phyloP scores from a whole-genome alignment of 2,113 vertebrate species.

The Parus major region DNA sequence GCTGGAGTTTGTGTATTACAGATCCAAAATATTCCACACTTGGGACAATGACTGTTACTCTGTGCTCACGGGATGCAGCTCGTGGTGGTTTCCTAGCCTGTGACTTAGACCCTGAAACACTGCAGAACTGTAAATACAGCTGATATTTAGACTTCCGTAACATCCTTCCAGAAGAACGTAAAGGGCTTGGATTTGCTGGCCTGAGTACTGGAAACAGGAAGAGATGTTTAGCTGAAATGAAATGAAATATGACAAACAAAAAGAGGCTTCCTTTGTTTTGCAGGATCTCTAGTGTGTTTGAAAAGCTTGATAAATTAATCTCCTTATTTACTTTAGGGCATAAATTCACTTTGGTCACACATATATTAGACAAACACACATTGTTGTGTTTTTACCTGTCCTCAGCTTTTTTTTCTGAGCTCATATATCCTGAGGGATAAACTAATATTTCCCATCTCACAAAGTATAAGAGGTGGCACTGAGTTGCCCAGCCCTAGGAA shows the following conservation, averaged over 20 bases:
- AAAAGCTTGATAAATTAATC: neutral
- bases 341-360: neutral
- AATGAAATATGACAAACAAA: neutral
- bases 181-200: neutral
- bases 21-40: neutral
- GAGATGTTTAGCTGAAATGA: neutral
- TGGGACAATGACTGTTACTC: neutral
- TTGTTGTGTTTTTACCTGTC: neutral
- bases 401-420: slow-evolving; percentile 11
- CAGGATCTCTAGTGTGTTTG: neutral
- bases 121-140: neutral
- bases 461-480: neutral
- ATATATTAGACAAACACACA: neutral
- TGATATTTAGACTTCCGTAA: neutral
- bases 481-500: neutral
- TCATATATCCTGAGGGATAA: neutral
- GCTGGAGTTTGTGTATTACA: neutral
- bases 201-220: neutral
- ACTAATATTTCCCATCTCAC: neutral
- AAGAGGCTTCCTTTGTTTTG: neutral
- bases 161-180: neutral
- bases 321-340: neutral
- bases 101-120: neutral
- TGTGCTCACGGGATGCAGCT: neutral
- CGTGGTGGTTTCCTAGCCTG: neutral